phyloP scores from a whole-genome alignment of 1,140 invertebrate genomes.

The Muscidifurax raptorellus region DNA sequence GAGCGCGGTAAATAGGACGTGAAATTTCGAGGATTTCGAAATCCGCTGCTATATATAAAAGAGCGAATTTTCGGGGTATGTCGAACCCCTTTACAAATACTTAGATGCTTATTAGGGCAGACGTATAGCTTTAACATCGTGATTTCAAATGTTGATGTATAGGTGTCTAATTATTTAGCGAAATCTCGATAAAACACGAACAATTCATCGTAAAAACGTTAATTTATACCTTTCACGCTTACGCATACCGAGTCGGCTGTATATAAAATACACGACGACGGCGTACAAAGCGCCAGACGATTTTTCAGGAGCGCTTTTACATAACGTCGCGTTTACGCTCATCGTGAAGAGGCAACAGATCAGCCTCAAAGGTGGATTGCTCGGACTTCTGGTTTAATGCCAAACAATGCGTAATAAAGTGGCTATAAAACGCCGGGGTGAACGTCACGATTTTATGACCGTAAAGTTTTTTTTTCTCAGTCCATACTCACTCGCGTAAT shows the following conservation, averaged over 20 bases:
- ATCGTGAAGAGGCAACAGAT: too few species aligned
- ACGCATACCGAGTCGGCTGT: not conserved
- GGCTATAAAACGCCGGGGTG: conserved; percentile 17
- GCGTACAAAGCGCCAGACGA: too few species aligned
- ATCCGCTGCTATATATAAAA: too few species aligned
- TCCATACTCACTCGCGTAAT: not conserved
- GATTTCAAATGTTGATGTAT: too few species aligned
- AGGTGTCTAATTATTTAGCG: too few species aligned
- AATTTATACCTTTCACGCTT: conserved; percentile 26
- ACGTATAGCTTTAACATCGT: too few species aligned
- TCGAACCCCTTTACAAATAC: not conserved
- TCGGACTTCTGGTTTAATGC: conserved; percentile 37
- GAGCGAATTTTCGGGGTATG: too few species aligned
- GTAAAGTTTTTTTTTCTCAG: not conserved
- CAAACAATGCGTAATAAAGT: conserved; percentile 50
- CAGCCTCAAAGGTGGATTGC: not conserved
- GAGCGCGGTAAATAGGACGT: conserved; percentile 17
- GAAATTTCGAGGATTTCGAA: not conserved
- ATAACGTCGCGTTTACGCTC: not conserved
- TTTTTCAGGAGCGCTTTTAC: not conserved
- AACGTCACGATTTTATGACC: conserved; percentile 34
- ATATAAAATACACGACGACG: not conserved
- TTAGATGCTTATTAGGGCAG: too few species aligned
- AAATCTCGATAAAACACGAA: not conserved
- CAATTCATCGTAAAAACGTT: conserved; percentile 22